Evolutionary conservation across 1,140 invertebrate genomes (phyloP), one percentile per base, ranked within the genome.

Genomic region (Varroa destructor): DNA sequence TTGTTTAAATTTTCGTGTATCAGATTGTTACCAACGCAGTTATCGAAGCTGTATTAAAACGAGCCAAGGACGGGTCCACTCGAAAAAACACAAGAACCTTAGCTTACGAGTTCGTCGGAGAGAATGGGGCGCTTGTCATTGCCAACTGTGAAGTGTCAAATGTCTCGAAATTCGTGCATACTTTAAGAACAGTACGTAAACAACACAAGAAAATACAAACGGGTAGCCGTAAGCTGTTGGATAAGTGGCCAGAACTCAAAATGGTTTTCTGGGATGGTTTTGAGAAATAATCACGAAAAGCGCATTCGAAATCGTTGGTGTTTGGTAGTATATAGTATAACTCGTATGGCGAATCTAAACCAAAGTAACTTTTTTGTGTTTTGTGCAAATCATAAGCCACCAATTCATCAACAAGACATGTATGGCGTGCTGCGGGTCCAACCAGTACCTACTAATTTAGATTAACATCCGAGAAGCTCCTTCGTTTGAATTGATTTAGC

Each of bases 71-170:
- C 2, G 40, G 40, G 14, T 1, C 61, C 2, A 8, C 37, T 12
- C 12, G 12, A 37, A 67, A 67, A 37, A 67, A 37, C 37, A 14
- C 12, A 36, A n/a, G 2, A 37, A 12, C 61, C 3, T 1, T 67
- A 3, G 46, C 40, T 37, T 67, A 43, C 61, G 61, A 67, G 8
- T 67, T 67, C 61, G 14, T 67, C 37, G 61, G 61, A 14, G 61
- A 67, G 40, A 12, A 67, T 37, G 61, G 61, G 8, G 61, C 37
- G 40, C 40, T 67, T 12, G 61, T 46, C 3, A 37, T 67, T 5
- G 61, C 61, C 40, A 40, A 12, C 2, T 14, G 12, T 14, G 61
- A 67, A 14, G 46, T 37, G 37, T 2, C 3, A 40, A 67, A 67
- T 37, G 37, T 67, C 12, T 67, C 61, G 61, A 67, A 67, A 40